These are phyloP conservation scores for Crocuta crocuta DNA, from an alignment of 2,113 vertebrate species.

Conservation along the genomic window DNA sequence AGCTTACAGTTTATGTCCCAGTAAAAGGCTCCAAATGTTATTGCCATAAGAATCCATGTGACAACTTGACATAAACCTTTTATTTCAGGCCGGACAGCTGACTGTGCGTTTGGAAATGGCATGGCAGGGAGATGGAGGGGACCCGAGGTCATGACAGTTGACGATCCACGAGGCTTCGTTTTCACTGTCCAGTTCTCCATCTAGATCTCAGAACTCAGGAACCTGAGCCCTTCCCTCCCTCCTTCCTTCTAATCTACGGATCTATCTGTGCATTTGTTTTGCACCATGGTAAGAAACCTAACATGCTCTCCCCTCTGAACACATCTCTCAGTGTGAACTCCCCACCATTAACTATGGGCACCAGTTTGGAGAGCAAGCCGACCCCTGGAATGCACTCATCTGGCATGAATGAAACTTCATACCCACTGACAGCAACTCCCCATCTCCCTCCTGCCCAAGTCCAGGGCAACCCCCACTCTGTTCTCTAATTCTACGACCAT, in stretches of 20 bases:
- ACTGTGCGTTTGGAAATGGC: conserved; percentile 57
- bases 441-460: accelerated
- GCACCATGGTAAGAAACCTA: background rate
- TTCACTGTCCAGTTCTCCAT: background rate
- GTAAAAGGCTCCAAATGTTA: conserved; percentile 83
- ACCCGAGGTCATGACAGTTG: background rate
- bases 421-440: no score
- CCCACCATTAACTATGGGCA: accelerated
- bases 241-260: background rate
- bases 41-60: conserved; percentile 72
- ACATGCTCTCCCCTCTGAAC: background rate
- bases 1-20: conserved; percentile 85
- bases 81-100: conserved; percentile 75
- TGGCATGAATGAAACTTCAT: accelerated
- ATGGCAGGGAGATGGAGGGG: background rate
- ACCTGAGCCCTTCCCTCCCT: accelerated
- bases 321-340: accelerated
- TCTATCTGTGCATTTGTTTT: no score
- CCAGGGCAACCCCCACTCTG: accelerated
- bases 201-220: background rate
- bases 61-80: conserved; percentile 76
- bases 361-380: accelerated
- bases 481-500: no score
- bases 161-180: background rate
- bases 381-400: accelerated